Evolutionary conservation across 2,888 invertebrate genomes (phyloP).

Genomic region (Phragmatobia fuliginosa): DNA sequence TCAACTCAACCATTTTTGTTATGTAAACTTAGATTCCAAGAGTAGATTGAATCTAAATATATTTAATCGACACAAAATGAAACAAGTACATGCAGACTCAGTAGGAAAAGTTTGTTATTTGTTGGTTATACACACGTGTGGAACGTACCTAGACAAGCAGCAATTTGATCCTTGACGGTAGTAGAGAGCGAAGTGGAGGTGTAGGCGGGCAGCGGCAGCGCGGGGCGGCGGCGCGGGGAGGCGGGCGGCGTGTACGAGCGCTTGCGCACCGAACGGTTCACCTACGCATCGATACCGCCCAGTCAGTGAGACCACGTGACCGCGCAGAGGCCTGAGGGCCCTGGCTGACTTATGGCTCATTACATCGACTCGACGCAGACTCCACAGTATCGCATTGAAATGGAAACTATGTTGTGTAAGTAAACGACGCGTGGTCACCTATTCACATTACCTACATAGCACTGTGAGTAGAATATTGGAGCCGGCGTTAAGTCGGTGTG

Average conservation of each 20-base stretch:
- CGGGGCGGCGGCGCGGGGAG: slow-evolving; percentile 75
- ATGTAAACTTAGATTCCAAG: not conserved
- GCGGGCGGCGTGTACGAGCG: slow-evolving; percentile 79
- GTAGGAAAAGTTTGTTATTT: not conserved
- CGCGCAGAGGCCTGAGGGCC: no score
- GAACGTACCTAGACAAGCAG: slow-evolving; percentile 78
- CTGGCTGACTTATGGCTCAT: no score
- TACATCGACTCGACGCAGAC: not conserved
- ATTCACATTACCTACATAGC: no score
- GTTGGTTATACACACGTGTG: not conserved
- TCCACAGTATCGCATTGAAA: no score
- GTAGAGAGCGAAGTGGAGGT: slow-evolving; percentile 78
- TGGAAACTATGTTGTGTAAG: no score
- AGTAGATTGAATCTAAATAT: not conserved
- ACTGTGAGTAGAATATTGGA: no score
- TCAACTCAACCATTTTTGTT: not conserved
- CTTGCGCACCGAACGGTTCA: slow-evolving; percentile 73
- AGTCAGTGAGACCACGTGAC: not conserved
- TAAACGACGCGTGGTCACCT: no score
- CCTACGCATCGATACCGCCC: slow-evolving; percentile 53
- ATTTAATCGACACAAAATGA: not conserved
- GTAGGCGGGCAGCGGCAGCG: slow-evolving; percentile 68
- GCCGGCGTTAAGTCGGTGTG: no score
- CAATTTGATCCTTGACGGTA: slow-evolving; percentile 83
- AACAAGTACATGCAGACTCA: not conserved